These are phyloP conservation scores for Manis javanica DNA, from an alignment of 2,797 vertebrate species.

Conservation along the genomic window DNA sequence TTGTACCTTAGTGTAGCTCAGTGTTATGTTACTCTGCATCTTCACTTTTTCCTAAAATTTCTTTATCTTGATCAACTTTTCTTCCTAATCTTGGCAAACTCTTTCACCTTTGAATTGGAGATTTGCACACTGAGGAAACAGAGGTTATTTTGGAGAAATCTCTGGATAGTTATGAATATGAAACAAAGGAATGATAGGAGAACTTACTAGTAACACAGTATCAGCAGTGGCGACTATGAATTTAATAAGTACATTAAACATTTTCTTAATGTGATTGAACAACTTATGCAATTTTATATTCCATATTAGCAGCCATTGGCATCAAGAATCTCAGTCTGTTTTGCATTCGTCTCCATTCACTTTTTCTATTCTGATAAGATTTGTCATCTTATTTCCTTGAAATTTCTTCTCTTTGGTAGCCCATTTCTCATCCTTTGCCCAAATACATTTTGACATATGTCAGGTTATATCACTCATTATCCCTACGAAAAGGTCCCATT, in stretches of 20 bases:
- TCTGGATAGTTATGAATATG: background rate
- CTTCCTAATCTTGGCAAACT: background rate
- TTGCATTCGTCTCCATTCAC: background rate
- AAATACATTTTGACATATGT: slow-evolving; percentile 38
- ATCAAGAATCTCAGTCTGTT: background rate
- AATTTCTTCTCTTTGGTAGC: background rate
- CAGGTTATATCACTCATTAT: slow-evolving; percentile 32
- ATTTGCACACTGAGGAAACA: background rate
- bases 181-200: background rate
- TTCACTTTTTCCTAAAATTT: background rate
- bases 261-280: background rate
- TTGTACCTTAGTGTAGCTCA: background rate
- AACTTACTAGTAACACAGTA: background rate
- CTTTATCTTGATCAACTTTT: background rate
- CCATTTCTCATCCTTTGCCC: slow-evolving; percentile 26
- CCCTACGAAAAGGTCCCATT: background rate
- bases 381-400: background rate
- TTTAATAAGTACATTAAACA: background rate
- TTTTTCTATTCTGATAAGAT: background rate
- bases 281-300: background rate
- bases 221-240: background rate
- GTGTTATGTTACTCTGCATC: background rate
- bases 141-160: background rate
- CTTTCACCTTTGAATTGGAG: background rate
- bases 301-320: background rate